Evolutionary conservation across 2,888 invertebrate species (phyloP), one percentile per base, ranked within the genome.

Genomic region (Orchesella flavescens): DNA sequence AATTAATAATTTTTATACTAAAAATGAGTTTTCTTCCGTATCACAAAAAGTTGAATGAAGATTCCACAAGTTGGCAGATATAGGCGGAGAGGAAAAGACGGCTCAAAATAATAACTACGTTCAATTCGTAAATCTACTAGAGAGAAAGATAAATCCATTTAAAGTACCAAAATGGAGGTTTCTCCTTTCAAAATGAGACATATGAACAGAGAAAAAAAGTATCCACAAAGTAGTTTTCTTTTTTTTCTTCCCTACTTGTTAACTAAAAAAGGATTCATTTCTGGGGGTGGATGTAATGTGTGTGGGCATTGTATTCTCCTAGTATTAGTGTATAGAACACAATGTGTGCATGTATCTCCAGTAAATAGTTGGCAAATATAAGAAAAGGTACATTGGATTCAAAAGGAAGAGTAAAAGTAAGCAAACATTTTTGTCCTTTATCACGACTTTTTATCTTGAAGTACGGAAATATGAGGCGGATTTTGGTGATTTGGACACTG

Each of bases 381-480:
- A 34, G 34, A 34, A 4, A 34, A 34, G 34, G 34, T 34, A 7
- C 34, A 34, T 34, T 34, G 3, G 3, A 34, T 34, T 34, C 34
- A 34, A 34, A 34, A 34, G 34, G 7, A 34, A 34, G 34, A 34
- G 34, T 34, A 44, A 61, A 59, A 21, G 57, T 57, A 73, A 73
- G 61, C 71, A 61, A 73, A 44, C 61, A 61, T 61, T 73, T 73
- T 59, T 59, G 73, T 73, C 73, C 73, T 44, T 61, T 59, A 21
- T 59, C 44, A 73, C 43, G 63, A 19, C n/a, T 59, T 59, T 17
- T 21, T 7, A 7, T 34, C 21, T 68, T 17, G 49, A 68, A 68
- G 17, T 12, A 19, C 19, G 49, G 68, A 68, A 68, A 68, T 68
- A 68, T 49, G 49, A 68, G 46, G 21, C 10, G 68, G 68, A 68